Base-by-base conservation (phyloP, 53 echinoderm and acorn worm species). In the Echinometra lucunter region DNA sequence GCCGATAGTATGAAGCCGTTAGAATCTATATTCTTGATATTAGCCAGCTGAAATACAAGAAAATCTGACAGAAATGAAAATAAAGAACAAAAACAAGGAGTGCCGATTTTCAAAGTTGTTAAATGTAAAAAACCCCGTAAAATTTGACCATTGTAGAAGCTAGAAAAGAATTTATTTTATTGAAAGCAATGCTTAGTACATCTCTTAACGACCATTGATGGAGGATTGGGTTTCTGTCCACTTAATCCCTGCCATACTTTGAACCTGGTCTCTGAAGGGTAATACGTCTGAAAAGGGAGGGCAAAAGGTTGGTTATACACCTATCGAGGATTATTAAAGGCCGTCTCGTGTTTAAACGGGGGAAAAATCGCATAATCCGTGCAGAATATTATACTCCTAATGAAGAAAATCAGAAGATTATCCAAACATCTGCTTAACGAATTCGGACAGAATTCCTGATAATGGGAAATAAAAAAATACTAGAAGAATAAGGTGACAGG, bases 251-350 rank as follows among this genome's bases (percentile, higher is more conserved):
- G 78, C 37, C 42, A 78, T 30, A 88, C 88, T 55, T 53, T 88
- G 88, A 88, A 88, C 88, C 34, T 88, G 88, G 88, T 88, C 88
- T 88, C 88, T 3, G 55, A 55, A 27, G 88, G 88, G 56, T 32
- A 30, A 88, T 88, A 12, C 28, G 8, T 10, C 13, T 88, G 88
- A 55, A 88, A 53, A 21, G 16, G 88, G 88, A 88, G 88, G 88
- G 56, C 53, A 55, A 88, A 88, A 88, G 88, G 88, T 88, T 88
- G 88, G 88, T 56, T 56, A 88, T 88, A 55, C 88, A 88, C 88
- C 88, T 88, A 40, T 78, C 19, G 17, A 78, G 40, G 42, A 16
- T 15, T 42, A 12, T 78, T 78, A 78, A 78, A 75, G 75, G 75
- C 40, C 53, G 53, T 13, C 53, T 53, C 8, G 8, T 11, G 8